Base-by-base conservation (phyloP, 2,888 invertebrate species). In the Schizotus pectinicornis region DNA sequence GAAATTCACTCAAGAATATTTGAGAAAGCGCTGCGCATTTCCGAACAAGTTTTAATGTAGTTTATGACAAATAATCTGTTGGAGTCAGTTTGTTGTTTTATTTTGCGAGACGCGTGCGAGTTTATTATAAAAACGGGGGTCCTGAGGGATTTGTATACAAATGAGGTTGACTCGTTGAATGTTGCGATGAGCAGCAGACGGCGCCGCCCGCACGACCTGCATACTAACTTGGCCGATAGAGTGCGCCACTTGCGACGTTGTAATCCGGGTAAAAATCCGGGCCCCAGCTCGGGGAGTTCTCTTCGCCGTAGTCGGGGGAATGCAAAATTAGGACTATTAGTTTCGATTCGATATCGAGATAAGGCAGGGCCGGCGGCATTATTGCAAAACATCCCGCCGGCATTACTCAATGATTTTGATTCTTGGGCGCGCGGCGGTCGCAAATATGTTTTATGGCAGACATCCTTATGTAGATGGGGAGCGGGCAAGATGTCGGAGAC, bases 401-500 rank as follows among this genome's bases (percentile, higher is more conserved):
- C 68, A 71, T 73, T 71, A 70, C 68, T 73, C 73, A 71, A 71
- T 71, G 69, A 64, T 55, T 69, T 68, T 69, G 67, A 70, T 69
- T 70, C 63, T 49, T 65, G 57, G 56, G 52, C 55, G 55, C 47
- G 53, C 57, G 45, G 64, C 67, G 67, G 60, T 66, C 73, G 67
- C 71, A 74, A 74, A 72, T 72, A 74, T 65, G 69, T 72, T 74
- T 74, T 74, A 74, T 67, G 65, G 66, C 61, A 55, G 30, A 22
- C 38, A 59, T 65, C 57, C 58, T 67, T 61, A 65, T 67, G 64
- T 52, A 64, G 65, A 65, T 65, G 57, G 63, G 61, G 68, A 22
- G 66, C 57, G 67, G 63, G 72, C 73, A 73, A 75, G 68, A 69
- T 79, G 78, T 78, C 78, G 77, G 77, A 77, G 77, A 77, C 79